Evolutionary conservation across 30 jellyfish, hydroid and myxozoan species (phyloP).

Genomic region (Aurelia coerulea): DNA sequence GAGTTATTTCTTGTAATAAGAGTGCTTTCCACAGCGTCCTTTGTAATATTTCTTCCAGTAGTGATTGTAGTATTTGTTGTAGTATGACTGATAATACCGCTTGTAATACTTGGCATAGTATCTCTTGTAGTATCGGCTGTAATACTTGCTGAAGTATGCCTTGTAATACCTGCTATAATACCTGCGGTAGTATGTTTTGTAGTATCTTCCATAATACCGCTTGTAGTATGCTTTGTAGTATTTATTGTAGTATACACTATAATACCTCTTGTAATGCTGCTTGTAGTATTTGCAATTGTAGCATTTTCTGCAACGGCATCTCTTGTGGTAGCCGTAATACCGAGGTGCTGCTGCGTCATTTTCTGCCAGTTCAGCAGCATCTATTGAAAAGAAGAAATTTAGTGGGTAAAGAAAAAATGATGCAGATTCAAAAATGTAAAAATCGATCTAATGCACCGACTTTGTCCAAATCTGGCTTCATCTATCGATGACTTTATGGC

Average conservation of each 20-base stretch:
- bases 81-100: background rate
- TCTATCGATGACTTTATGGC: too few relatives aligned
- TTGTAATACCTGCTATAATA: slow-evolving; percentile 44
- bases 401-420: too few relatives aligned
- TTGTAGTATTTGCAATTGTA: slow-evolving; percentile 28
- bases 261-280: slow-evolving; percentile 16
- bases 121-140: slow-evolving; percentile 37
- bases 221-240: slow-evolving; percentile 27
- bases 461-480: too few relatives aligned
- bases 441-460: too few relatives aligned
- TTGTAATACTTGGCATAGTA: slow-evolving; percentile 36
- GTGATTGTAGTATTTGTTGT: slow-evolving; percentile 16
- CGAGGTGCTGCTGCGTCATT: too few relatives aligned
- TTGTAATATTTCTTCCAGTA: slow-evolving; percentile 13
- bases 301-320: slow-evolving; percentile 29
- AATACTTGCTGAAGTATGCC: slow-evolving; percentile 31
- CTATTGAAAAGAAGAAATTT: too few relatives aligned
- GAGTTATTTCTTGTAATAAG: too few relatives aligned
- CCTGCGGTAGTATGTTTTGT: slow-evolving; percentile 16
- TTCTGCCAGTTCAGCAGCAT: too few relatives aligned
- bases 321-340: background rate
- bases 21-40: slow-evolving; percentile 1
- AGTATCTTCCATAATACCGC: background rate
- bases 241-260: slow-evolving; percentile 16
- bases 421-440: too few relatives aligned